Percentiles rank a stretch among this genome's conserved stretches.
Conservation (phyloP, 2,888 invertebrate species). For the Tortricodes alternella region DNA sequence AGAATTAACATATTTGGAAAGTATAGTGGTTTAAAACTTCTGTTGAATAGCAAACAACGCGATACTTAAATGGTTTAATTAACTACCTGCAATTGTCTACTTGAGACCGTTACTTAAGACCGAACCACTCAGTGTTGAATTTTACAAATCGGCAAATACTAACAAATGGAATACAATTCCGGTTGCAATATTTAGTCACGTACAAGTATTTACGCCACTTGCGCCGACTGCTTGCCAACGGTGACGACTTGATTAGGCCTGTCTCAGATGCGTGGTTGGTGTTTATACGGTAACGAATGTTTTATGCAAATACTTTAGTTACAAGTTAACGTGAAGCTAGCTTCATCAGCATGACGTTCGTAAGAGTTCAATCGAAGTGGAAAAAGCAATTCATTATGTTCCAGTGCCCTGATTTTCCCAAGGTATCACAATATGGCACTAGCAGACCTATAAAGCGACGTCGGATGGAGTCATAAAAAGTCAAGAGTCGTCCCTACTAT, state of each 20-base stretch:
- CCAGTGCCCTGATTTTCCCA: too few relatives aligned
- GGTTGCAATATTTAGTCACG: conserved; percentile 34
- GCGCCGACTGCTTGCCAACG: conserved; percentile 8
- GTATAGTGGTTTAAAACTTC: not conserved
- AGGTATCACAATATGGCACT: too few relatives aligned
- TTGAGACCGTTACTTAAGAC: conserved; percentile 2
- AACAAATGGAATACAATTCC: conserved; percentile 12
- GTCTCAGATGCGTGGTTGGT: conserved; percentile 9
- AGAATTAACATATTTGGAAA: not conserved
- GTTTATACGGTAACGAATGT: conserved; percentile 19
- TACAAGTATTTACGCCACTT: conserved; percentile 19
- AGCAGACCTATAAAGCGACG: too few relatives aligned
- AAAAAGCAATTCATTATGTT: too few relatives aligned
- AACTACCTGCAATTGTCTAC: not conserved
- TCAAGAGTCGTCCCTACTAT: too few relatives aligned
- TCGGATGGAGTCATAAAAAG: too few relatives aligned
- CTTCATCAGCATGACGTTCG: conserved; percentile 8
- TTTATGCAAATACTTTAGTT: conserved; percentile 26
- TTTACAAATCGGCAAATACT: conserved; percentile 36
- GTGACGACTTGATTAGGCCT: conserved; percentile 21
- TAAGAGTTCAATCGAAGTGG: not conserved
- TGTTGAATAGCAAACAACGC: not conserved
- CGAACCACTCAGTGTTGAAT: conserved; percentile 9
- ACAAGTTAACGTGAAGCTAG: conserved; percentile 6
- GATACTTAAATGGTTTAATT: not conserved